Evolutionary conservation across 2,888 invertebrate species (phyloP).

Genomic region (Tribolium freemani): DNA sequence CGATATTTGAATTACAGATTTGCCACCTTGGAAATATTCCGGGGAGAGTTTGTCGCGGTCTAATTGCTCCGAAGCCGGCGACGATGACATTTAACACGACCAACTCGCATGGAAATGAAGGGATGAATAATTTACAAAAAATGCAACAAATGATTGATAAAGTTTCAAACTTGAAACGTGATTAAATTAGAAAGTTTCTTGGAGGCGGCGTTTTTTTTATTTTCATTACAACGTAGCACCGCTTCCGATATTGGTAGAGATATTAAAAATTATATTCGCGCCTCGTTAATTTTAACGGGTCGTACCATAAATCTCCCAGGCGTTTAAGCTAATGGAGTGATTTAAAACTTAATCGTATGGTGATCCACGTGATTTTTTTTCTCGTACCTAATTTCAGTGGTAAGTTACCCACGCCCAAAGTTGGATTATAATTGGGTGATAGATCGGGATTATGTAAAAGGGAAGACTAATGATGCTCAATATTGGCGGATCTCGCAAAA

Average conservation of each 20-base stretch:
- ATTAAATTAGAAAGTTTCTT: conserved; percentile 21
- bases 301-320: conserved; percentile 4
- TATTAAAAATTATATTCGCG: conserved; percentile 22
- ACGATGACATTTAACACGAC: no score
- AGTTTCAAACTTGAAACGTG: conserved; percentile 3
- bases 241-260: conserved; percentile 6
- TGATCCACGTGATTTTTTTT: neutral
- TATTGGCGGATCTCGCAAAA: conserved; percentile 1
- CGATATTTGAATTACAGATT: conserved; percentile 27
- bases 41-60: no score
- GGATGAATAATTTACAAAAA: neutral
- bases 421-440: conserved; percentile 8
- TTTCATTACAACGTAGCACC: neutral
- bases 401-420: conserved; percentile 5
- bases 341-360: conserved; percentile 19
- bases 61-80: no score
- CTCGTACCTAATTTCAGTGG: neutral
- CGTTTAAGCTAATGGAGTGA: conserved; percentile 11
- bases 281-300: conserved; percentile 21
- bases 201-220: neutral
- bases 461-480: conserved; percentile 19
- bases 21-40: conserved; percentile 7
- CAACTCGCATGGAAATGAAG: neutral
- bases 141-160: conserved; percentile 16
- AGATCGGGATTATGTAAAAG: conserved; percentile 15